A percentile compares a stretch with the other conserved stretches of the same genome.
Evolutionary conservation across 2,888 invertebrate genomes (phyloP).

Genomic region (Xylophagus ater): DNA sequence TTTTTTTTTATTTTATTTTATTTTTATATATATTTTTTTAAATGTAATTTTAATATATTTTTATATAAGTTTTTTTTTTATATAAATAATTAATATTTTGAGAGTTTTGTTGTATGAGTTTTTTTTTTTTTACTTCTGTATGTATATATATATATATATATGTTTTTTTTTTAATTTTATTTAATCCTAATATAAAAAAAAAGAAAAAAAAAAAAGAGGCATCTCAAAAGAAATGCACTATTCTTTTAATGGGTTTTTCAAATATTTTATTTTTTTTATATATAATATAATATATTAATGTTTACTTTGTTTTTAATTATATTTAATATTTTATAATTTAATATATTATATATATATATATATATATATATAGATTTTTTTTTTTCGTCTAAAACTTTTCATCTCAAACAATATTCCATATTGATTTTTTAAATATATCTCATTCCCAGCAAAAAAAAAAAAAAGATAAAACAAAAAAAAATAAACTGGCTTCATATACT

Average conservation of each 20-base stretch:
- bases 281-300: no score
- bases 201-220: constrained; percentile 22
- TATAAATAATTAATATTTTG: constrained; percentile 14
- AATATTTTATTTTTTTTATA: no score
- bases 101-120: constrained; percentile 14
- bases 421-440: no score
- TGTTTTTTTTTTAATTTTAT: constrained; percentile 7
- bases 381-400: constrained; percentile 1
- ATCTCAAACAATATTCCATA: no score
- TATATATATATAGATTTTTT: constrained; percentile 13
- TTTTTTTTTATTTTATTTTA: constrained; percentile 12
- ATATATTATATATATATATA: no score
- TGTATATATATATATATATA: constrained; percentile 13
- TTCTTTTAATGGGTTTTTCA: no score
- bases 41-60: constrained; percentile 17
- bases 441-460: no score
- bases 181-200: constrained; percentile 2
- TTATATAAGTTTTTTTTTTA: constrained; percentile 19
- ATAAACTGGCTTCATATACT: no score
- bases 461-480: no score
- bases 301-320: no score
- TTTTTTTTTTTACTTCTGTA: constrained; percentile 11
- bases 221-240: constrained; percentile 24
- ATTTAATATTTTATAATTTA: no score
- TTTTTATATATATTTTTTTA: constrained; percentile 18